These are phyloP conservation scores for Caenorhabditis doughertyi DNA, from an alignment of 2,888 invertebrate genomes.

Conservation along the genomic window DNA sequence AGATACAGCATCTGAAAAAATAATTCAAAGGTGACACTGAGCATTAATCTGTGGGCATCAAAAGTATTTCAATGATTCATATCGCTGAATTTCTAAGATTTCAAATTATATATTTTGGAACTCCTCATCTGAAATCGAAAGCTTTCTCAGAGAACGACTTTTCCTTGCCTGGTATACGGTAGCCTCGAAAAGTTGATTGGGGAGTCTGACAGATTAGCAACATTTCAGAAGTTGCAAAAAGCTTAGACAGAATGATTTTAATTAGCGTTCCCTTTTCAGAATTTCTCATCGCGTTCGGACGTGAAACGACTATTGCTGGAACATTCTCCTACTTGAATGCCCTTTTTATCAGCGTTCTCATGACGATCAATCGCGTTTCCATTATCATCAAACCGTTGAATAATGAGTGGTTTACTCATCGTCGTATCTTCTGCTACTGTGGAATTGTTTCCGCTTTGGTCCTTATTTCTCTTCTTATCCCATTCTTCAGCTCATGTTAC, in stretches of 20 bases:
- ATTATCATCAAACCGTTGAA: not conserved
- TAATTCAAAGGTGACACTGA: too few species aligned
- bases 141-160: too few species aligned
- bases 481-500: slow-evolving; percentile 7
- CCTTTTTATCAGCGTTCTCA: slow-evolving; percentile 18
- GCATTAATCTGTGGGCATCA: too few species aligned
- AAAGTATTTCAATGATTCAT: too few species aligned
- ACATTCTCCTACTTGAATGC: slow-evolving; percentile 27
- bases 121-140: too few species aligned
- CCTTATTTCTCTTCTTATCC: not conserved
- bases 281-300: slow-evolving; percentile 3
- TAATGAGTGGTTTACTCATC: not conserved
- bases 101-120: too few species aligned
- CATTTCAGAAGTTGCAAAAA: too few species aligned
- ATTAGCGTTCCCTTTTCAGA: slow-evolving; percentile 27
- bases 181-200: too few species aligned
- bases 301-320: slow-evolving; percentile 3
- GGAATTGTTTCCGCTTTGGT: not conserved
- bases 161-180: too few species aligned
- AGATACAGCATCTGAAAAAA: too few species aligned
- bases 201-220: too few species aligned
- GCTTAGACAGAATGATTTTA: not conserved
- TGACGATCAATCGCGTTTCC: slow-evolving; percentile 15
- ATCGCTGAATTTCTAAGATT: too few species aligned
- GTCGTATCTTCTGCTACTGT: not conserved